A percentile compares a stretch with the other conserved stretches of the same genome.
These are phyloP conservation scores for Drosophila ficusphila DNA, from an alignment of 1,140 invertebrate genomes.

Conservation along the genomic window DNA sequence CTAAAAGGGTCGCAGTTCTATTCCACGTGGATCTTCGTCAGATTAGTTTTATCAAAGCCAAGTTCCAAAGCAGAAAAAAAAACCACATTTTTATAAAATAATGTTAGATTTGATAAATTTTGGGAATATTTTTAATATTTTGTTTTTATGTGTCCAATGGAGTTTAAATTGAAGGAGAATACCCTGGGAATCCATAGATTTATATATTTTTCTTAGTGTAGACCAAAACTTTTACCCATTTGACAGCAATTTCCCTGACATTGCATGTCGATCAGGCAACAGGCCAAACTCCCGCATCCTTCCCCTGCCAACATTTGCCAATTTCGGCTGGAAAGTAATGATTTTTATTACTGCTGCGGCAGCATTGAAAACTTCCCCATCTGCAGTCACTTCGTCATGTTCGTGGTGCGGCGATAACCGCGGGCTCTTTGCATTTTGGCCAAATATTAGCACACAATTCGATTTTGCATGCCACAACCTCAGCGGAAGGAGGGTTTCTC, in stretches of 20 bases:
- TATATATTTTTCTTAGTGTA: neutral
- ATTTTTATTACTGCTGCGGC: slow-evolving; percentile 57
- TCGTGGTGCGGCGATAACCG: slow-evolving; percentile 34
- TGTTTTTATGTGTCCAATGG: too few species aligned
- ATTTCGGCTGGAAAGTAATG: slow-evolving; percentile 59
- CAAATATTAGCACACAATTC: slow-evolving; percentile 81
- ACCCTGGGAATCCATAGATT: too few species aligned
- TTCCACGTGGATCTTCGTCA: neutral
- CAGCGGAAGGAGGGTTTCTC: neutral
- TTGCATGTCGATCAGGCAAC: slow-evolving; percentile 64
- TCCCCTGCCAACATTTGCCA: slow-evolving; percentile 27
- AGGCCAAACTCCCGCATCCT: neutral
- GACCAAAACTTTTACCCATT: slow-evolving; percentile 60
- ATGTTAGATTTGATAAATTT: too few species aligned
- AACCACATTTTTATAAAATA: too few species aligned
- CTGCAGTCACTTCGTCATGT: slow-evolving; percentile 61
- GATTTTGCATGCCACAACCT: slow-evolving; percentile 69
- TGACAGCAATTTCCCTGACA: slow-evolving; percentile 56
- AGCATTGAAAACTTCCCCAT: slow-evolving; percentile 25
- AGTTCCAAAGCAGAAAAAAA: too few species aligned
- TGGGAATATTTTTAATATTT: too few species aligned
- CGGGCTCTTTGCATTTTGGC: slow-evolving; percentile 35
- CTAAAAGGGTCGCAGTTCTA: neutral
- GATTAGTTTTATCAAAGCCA: too few species aligned
- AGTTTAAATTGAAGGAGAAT: too few species aligned